Percentiles rank a stretch among this genome's conserved stretches.
These are phyloP conservation scores for Microtus richardsoni DNA, from an alignment of 2,113 vertebrate species.

Conservation along the genomic window DNA sequence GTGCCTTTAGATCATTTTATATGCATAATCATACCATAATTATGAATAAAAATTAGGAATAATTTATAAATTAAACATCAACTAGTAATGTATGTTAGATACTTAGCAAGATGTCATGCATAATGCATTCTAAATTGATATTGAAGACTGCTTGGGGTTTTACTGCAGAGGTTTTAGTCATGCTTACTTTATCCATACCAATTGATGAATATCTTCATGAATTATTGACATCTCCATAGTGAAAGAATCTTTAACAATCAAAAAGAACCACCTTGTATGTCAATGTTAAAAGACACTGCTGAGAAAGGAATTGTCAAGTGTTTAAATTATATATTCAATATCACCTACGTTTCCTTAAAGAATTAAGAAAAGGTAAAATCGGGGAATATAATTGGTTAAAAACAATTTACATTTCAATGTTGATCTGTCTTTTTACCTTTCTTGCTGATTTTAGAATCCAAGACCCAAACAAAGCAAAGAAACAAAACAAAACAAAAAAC, in stretches of 20 bases:
- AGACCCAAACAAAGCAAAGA: too few species aligned
- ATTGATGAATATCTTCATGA: background rate
- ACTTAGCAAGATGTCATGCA: background rate
- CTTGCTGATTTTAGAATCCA: background rate
- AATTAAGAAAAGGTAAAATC: background rate
- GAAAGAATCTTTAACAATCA: background rate
- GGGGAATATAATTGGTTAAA: background rate
- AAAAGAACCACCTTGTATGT: background rate
- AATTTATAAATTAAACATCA: background rate
- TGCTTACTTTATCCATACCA: background rate
- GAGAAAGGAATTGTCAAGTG: background rate
- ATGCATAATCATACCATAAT: background rate
- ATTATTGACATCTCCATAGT: background rate
- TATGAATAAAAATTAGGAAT: conserved; percentile 20
- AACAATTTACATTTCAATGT: background rate
- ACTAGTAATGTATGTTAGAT: background rate
- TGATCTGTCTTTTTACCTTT: background rate
- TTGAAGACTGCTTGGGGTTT: background rate
- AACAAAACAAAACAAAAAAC: too few species aligned
- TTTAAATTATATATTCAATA: background rate
- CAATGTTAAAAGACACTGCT: background rate
- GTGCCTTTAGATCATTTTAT: background rate
- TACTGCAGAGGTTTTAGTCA: background rate
- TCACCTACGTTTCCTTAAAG: background rate
- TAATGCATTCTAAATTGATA: background rate